Conservation (phyloP, 37 sponge, comb jelly and placozoan genomes). For the Amphimedon queenslandica region DNA sequence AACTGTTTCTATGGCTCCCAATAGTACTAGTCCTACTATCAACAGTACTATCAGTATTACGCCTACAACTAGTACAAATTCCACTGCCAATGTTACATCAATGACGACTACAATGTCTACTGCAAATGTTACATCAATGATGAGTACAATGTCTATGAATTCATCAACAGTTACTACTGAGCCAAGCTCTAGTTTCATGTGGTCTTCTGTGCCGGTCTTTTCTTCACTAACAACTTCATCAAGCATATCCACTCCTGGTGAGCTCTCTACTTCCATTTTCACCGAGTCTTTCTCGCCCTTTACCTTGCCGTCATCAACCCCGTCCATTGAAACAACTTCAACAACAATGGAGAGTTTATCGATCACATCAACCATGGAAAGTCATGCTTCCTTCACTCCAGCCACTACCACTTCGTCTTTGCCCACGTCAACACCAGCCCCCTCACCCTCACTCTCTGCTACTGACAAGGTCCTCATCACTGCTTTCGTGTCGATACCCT, state of each 20-base stretch:
- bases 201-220: too few species aligned
- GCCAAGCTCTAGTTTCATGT: too few species aligned
- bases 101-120: neutral
- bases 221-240: too few species aligned
- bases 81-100: neutral
- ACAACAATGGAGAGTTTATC: neutral
- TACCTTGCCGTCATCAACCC: neutral
- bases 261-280: too few species aligned
- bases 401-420: neutral
- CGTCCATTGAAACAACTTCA: neutral
- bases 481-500: slow-evolving; percentile 16
- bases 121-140: neutral
- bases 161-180: neutral
- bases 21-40: neutral
- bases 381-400: neutral
- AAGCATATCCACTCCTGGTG: too few species aligned
- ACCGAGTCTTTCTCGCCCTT: too few species aligned
- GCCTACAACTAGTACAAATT: neutral
- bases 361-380: neutral
- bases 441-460: neutral
- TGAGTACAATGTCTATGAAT: neutral
- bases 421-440: neutral
- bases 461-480: slow-evolving; percentile 5
- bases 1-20: neutral
- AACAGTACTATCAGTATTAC: too few species aligned